phyloP scores from a whole-genome alignment of 2,797 vertebrate species.

The Smutsia gigantea region DNA sequence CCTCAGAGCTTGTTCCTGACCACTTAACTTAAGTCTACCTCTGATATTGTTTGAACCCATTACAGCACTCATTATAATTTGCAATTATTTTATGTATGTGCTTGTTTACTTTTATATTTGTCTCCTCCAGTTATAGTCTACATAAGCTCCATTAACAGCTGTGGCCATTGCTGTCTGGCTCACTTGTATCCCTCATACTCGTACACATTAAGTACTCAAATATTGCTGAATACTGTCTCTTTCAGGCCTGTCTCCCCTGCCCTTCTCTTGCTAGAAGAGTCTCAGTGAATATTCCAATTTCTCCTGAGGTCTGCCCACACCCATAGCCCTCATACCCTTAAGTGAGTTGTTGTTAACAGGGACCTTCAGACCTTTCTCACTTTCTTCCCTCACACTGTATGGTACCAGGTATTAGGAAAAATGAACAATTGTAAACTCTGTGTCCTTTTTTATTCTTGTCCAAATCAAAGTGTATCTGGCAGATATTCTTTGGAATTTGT shows the following conservation, averaged over 20 bases:
- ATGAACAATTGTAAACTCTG: background rate
- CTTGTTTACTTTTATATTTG: constrained; percentile 23
- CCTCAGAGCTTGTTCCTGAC: background rate
- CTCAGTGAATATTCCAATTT: background rate
- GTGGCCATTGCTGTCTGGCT: background rate
- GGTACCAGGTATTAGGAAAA: background rate
- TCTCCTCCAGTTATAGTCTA: constrained; percentile 20
- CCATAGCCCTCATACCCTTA: background rate
- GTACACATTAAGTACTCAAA: background rate
- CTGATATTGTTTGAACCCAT: background rate
- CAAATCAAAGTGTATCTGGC: background rate
- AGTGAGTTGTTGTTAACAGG: background rate
- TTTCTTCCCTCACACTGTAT: background rate
- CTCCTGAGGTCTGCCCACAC: background rate
- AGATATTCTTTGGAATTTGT: constrained; percentile 2
- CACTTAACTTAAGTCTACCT: background rate
- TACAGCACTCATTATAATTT: background rate
- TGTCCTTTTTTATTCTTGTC: background rate
- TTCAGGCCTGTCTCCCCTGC: background rate
- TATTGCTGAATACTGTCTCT: background rate
- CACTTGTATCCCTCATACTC: background rate
- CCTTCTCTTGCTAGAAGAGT: background rate
- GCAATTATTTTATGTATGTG: background rate
- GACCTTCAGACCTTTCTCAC: background rate
- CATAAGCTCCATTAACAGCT: background rate